Conservation (phyloP, 2,797 vertebrate genomes). For the Rhincodon typus region DNA sequence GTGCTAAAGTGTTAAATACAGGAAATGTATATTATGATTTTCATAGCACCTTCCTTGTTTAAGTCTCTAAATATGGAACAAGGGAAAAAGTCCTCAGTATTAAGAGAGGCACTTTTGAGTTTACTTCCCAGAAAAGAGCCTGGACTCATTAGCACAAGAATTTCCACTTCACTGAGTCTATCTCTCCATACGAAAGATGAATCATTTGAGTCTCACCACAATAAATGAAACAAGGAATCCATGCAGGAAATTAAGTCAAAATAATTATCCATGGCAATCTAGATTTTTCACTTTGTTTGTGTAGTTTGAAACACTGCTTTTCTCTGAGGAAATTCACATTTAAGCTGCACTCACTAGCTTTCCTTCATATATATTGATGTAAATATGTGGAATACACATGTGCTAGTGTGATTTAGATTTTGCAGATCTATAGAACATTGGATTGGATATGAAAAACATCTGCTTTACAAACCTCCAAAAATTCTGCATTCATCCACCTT, state of each 20-base stretch:
- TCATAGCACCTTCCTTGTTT: neutral
- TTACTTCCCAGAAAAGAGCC: neutral
- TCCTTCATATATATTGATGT: neutral
- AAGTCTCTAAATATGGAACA: neutral
- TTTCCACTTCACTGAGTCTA: slow-evolving; percentile 24
- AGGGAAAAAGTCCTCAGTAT: neutral
- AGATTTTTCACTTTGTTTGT: slow-evolving; percentile 17
- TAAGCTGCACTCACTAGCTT: neutral
- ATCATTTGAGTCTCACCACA: slow-evolving; percentile 13
- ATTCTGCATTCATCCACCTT: neutral
- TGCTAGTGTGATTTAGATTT: neutral
- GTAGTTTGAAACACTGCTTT: neutral
- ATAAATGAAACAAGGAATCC: slow-evolving; percentile 10
- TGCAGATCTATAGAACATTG: neutral
- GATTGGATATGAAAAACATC: neutral
- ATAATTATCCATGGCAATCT: slow-evolving; percentile 10
- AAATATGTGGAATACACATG: neutral
- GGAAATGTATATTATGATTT: neutral
- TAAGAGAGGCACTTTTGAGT: neutral
- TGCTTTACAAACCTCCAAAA: neutral
- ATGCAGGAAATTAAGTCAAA: slow-evolving; percentile 20
- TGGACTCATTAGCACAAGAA: neutral
- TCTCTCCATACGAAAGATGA: neutral
- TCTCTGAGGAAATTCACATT: neutral
- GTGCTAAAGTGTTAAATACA: neutral